These are phyloP conservation scores for Cichladusa arquata DNA, from an alignment of 2,113 vertebrate genomes.

Conservation along the genomic window DNA sequence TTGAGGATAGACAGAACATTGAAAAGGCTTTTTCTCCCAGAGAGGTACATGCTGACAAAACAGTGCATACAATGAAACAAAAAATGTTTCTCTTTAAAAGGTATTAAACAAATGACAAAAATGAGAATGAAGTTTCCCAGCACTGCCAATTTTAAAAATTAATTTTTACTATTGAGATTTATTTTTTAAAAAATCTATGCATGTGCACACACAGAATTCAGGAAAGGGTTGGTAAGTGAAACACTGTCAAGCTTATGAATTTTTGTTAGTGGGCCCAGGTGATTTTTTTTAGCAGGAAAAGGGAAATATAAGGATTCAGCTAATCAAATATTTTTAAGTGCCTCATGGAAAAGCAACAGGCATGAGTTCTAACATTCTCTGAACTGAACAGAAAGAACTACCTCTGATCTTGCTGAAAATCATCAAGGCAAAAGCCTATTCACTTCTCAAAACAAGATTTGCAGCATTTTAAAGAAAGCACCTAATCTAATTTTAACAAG, in stretches of 20 bases:
- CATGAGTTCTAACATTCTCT: not conserved
- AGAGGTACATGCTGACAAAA: constrained; percentile 83
- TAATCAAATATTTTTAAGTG: not conserved
- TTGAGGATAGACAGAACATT: constrained; percentile 72
- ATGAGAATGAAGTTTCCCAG: constrained; percentile 82
- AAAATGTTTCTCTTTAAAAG: constrained; percentile 61
- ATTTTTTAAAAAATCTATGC: constrained; percentile 27
- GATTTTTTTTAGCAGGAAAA: constrained; percentile 25
- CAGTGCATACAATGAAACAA: constrained; percentile 76
- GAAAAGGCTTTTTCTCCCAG: constrained; percentile 65
- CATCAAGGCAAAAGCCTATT: not conserved
- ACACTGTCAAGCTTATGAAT: constrained; percentile 49
- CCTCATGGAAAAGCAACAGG: not conserved
- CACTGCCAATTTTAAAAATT: constrained; percentile 59
- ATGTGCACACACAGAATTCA: constrained; percentile 56
- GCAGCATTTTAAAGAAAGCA: not conserved
- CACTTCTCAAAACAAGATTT: constrained; percentile 8
- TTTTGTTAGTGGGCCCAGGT: constrained; percentile 64
- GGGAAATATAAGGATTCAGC: not conserved
- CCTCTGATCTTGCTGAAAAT: constrained; percentile 5
- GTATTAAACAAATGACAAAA: constrained; percentile 84
- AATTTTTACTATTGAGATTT: constrained; percentile 18
- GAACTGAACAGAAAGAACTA: not conserved
- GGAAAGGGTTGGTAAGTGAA: constrained; percentile 58
- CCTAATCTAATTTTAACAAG: constrained; percentile 25